A percentile compares a stretch with the other conserved stretches of the same genome.
Conservation (phyloP, 1,140 invertebrate genomes). For the Lordiphosa collinella region DNA sequence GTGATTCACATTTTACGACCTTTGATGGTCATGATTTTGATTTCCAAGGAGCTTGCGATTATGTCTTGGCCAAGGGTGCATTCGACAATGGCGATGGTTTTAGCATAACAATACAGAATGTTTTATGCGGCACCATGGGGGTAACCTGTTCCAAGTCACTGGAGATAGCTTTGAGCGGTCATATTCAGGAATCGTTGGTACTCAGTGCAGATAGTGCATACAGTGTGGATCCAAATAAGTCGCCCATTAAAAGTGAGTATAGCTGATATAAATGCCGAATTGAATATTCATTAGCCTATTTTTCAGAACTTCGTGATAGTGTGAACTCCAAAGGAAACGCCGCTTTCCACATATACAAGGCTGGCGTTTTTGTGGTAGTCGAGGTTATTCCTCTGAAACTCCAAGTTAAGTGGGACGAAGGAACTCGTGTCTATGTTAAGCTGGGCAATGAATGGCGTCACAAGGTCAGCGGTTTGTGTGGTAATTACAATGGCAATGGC, state of each 20-base stretch:
- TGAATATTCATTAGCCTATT: not conserved
- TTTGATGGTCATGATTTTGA: conserved; percentile 92
- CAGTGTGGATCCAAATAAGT: conserved; percentile 57
- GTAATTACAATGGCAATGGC: conserved; percentile 92
- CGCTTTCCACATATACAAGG: conserved; percentile 77
- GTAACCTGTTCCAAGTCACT: conserved; percentile 93
- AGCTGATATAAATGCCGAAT: not conserved
- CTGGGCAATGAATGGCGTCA: conserved; percentile 87
- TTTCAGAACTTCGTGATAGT: conserved; percentile 57
- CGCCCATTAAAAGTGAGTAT: conserved; percentile 65
- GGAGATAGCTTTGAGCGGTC: conserved; percentile 80
- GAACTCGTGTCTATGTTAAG: conserved; percentile 89
- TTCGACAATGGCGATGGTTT: conserved; percentile 84
- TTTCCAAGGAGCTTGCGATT: conserved; percentile 93
- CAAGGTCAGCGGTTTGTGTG: conserved; percentile 91
- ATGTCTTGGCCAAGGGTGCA: conserved; percentile 88
- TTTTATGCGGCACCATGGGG: conserved; percentile 88
- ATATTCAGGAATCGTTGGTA: conserved; percentile 83
- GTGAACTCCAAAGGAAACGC: conserved; percentile 56
- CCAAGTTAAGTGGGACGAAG: conserved; percentile 92
- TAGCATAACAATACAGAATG: conserved; percentile 85
- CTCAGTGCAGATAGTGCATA: conserved; percentile 81
- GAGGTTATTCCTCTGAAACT: conserved; percentile 89
- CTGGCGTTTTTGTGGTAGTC: conserved; percentile 88
- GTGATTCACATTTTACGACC: conserved; percentile 92